Evolutionary conservation across 2,888 invertebrate genomes (phyloP).

Genomic region (Phrixothrix hirtus): DNA sequence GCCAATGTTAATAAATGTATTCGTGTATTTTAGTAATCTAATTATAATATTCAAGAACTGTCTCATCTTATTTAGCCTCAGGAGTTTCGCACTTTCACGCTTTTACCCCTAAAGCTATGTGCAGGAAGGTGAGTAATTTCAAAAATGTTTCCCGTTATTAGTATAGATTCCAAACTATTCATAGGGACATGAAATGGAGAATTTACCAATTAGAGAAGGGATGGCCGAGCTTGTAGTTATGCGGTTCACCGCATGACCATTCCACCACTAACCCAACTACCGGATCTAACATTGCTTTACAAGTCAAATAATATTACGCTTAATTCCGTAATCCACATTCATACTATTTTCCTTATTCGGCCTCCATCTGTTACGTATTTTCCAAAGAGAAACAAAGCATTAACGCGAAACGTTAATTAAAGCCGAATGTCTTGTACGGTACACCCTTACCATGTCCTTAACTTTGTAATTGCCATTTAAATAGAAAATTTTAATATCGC

Average conservation of each 20-base stretch:
- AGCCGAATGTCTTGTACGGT: conserved; percentile 9
- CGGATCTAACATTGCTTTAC: conserved; percentile 29
- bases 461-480: conserved; percentile 18
- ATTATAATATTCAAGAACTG: no score
- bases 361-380: neutral
- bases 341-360: conserved; percentile 3
- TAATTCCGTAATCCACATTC: conserved; percentile 11
- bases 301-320: conserved; percentile 29
- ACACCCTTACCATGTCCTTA: conserved; percentile 6
- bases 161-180: conserved; percentile 1
- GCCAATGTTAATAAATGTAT: no score
- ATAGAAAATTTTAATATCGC: conserved; percentile 13
- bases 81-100: no score
- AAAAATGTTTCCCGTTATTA: neutral
- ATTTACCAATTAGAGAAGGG: conserved; percentile 31
- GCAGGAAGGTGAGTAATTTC: neutral
- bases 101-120: no score
- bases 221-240: conserved; percentile 31
- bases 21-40: no score
- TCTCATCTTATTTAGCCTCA: no score
- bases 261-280: conserved; percentile 19
- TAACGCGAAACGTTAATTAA: conserved; percentile 11
- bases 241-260: conserved; percentile 30
- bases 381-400: conserved; percentile 8
- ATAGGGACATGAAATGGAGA: conserved; percentile 10